Evolutionary conservation across 2,113 vertebrate species (phyloP).

Genomic region (Pterocles orientalis): DNA sequence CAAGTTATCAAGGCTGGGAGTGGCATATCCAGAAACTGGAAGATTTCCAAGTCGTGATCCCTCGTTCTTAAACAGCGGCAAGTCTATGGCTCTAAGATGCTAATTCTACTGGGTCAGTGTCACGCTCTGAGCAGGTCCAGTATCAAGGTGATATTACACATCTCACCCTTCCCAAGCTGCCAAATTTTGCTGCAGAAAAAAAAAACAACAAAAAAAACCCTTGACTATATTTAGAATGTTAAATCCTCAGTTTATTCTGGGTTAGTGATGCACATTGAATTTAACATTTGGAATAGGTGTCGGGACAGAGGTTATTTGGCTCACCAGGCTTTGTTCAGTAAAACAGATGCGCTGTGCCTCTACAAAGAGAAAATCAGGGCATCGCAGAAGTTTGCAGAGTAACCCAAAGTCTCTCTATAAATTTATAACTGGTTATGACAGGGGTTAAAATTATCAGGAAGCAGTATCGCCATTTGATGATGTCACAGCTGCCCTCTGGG

Average conservation of each 20-base stretch:
- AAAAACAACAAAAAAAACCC: background rate
- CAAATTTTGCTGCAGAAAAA: background rate
- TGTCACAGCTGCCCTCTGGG: conserved; percentile 71
- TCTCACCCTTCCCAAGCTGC: background rate
- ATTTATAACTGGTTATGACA: conserved; percentile 48
- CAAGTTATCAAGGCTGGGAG: conserved; percentile 21
- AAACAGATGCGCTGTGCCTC: background rate
- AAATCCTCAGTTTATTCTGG: background rate
- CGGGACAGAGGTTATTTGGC: background rate
- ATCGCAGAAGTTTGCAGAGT: background rate
- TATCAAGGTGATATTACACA: background rate
- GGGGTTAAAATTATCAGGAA: conserved; percentile 75
- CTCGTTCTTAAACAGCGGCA: background rate
- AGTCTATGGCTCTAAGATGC: background rate
- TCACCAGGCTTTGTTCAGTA: rapidly evolving
- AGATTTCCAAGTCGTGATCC: conserved; percentile 11
- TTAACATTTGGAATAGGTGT: too few species aligned
- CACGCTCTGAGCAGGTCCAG: background rate
- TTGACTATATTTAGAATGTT: background rate
- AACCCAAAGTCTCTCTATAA: background rate
- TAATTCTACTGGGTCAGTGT: background rate
- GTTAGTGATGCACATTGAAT: background rate
- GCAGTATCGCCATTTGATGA: conserved; percentile 66
- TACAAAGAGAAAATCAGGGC: rapidly evolving
- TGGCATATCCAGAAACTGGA: background rate